phyloP scores from a whole-genome alignment of 2,113 vertebrate species.

The Physeter macrocephalus region DNA sequence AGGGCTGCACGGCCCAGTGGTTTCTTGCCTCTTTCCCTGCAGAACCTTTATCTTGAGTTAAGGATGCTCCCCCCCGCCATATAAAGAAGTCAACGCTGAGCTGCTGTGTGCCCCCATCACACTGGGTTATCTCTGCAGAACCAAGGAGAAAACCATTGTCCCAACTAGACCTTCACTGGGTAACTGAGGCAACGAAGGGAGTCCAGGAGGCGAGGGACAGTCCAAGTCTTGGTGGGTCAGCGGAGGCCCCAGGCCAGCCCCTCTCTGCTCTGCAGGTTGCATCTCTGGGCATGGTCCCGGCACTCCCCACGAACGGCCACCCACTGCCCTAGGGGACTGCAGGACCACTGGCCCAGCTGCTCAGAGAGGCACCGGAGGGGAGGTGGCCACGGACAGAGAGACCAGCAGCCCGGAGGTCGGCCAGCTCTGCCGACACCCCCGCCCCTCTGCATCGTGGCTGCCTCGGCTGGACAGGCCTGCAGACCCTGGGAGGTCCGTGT shows the following conservation, averaged over 20 bases:
- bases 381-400: background rate
- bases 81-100: background rate
- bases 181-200: rapidly evolving
- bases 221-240: background rate
- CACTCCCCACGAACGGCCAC: background rate
- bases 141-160: rapidly evolving
- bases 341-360: background rate
- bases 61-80: background rate
- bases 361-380: background rate
- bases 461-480: background rate
- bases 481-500: no score
- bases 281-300: background rate
- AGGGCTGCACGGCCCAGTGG: no score
- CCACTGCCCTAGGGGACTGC: no score
- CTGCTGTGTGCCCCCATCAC: no score
- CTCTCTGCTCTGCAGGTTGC: background rate
- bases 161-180: rapidly evolving
- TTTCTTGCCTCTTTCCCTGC: background rate
- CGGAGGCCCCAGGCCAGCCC: background rate
- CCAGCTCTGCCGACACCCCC: background rate
- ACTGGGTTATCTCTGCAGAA: rapidly evolving
- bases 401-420: rapidly evolving
- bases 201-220: background rate
- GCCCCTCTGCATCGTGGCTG: background rate
- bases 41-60: background rate